Evolutionary conservation across 1,140 invertebrate species (phyloP), one percentile per base, ranked within the genome.

Genomic region (Leptestheria dahalacensis): DNA sequence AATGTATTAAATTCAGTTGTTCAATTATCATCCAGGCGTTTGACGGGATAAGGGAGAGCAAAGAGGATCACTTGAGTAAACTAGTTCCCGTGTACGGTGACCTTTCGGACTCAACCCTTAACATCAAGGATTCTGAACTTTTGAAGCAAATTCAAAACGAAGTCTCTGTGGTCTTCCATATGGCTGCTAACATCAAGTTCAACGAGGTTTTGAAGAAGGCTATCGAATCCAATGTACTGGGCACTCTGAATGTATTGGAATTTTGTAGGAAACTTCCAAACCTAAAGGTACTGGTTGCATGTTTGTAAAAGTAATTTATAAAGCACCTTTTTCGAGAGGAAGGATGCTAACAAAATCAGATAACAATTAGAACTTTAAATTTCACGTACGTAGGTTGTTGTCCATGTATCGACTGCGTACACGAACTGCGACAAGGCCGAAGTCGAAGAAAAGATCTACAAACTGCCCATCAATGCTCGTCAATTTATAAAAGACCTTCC

Each of bases 151-250:
- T 60, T 15, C 29, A n/a, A 15, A 61, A 71, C 47, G 66, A 70
- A 54, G 68, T 75, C 11, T 61, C 70, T 21, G 66, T 76, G 57
- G 72, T 77, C 1, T 75, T 77, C 64, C 74, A 77, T 57, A 72
- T 70, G 11, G 76, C 76, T 2, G 75, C 76, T 9, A 74, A 74
- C 18, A 71, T 77, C 48, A 69, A 70, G 50, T 77, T 77, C 67
- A 70, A 75, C 61, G 74, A 76, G 65, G 71, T 71, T 48, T 64
- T 76, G 6, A 70, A 72, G 66, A 72, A 67, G 58, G 62, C 67
- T 20, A 67, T n/a, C 33, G 65, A 15, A 49, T 67, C 1, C 68
- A 68, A 51, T 23, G 67, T 1, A 11, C n/a, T 58, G 9, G 67
- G 65, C 15, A 68, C 68, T 10, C 53, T 66, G 48, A 41, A 64